Percentiles rank a stretch among this genome's conserved stretches.
phyloP scores from a whole-genome alignment of 2,797 vertebrate species.

The Acrocephalus scirpaceus region DNA sequence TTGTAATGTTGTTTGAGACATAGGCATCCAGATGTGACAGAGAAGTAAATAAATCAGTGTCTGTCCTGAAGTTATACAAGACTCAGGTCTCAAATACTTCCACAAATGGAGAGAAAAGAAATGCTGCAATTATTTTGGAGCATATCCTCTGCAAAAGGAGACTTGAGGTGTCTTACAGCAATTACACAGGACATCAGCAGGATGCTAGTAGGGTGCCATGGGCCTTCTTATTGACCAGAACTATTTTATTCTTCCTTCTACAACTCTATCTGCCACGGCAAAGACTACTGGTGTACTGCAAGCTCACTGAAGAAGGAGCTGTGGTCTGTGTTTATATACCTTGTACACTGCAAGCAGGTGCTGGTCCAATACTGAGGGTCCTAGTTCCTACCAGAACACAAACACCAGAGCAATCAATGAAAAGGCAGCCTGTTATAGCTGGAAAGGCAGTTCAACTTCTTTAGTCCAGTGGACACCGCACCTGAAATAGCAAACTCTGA shows the following conservation, averaged over 20 bases:
- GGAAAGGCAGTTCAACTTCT: background rate
- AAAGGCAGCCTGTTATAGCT: background rate
- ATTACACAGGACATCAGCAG: background rate
- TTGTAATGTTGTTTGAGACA: background rate
- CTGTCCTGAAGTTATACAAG: background rate
- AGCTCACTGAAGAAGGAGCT: background rate
- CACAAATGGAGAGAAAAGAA: background rate
- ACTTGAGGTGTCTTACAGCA: background rate
- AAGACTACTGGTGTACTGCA: background rate
- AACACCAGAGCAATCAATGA: background rate
- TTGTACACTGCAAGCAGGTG: too few relatives aligned
- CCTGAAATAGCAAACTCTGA: background rate
- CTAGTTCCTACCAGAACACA: background rate
- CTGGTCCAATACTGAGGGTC: background rate
- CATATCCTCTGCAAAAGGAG: background rate
- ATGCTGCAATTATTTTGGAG: background rate
- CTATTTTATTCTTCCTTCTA: background rate
- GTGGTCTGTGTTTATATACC: background rate
- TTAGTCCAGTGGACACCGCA: background rate
- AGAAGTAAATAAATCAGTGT: background rate
- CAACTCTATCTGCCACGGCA: background rate
- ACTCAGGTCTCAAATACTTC: background rate
- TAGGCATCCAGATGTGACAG: too few relatives aligned
- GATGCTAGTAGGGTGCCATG: background rate
- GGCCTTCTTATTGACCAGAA: too few relatives aligned